Percentiles rank a stretch among this genome's conserved stretches.
These are phyloP conservation scores for Folsomia manolachei DNA, from an alignment of 2,888 invertebrate species.

Conservation along the genomic window DNA sequence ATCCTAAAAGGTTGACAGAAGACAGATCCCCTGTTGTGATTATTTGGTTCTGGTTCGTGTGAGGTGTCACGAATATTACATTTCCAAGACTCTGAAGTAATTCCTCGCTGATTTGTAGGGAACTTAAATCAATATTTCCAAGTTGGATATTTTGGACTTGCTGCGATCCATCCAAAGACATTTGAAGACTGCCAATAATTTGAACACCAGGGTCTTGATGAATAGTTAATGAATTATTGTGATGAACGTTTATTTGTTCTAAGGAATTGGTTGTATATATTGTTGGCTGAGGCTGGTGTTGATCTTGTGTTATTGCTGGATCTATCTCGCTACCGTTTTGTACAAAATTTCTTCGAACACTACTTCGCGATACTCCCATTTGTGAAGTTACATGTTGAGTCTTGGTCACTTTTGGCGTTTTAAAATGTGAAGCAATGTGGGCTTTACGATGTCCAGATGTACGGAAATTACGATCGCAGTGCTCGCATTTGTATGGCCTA, in stretches of 20 bases:
- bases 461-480: conserved; percentile 68
- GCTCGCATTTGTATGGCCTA: conserved; percentile 81
- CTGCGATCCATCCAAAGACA: conserved; percentile 52
- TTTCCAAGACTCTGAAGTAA: conserved; percentile 55
- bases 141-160: conserved; percentile 54
- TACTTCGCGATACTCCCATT: too few relatives aligned
- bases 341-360: too few relatives aligned
- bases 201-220: conserved; percentile 33
- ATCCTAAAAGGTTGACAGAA: not conserved
- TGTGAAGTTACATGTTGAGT: conserved; percentile 3
- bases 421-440: conserved; percentile 61
- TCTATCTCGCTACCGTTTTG: not conserved
- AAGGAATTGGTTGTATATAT: not conserved
- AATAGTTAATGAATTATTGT: not conserved
- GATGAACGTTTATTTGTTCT: not conserved
- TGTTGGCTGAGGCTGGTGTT: not conserved
- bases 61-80: conserved; percentile 53
- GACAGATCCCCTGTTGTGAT: conserved; percentile 6
- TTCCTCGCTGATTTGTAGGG: conserved; percentile 57
- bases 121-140: conserved; percentile 56
- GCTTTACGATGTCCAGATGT: conserved; percentile 67
- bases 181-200: conserved; percentile 54
- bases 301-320: not conserved
- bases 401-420: conserved; percentile 39
- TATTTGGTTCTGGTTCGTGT: conserved; percentile 18